Evolutionary conservation across 37 sponge, comb jelly and placozoan genomes (phyloP).

Genomic region (Petrosia ficiformis): DNA sequence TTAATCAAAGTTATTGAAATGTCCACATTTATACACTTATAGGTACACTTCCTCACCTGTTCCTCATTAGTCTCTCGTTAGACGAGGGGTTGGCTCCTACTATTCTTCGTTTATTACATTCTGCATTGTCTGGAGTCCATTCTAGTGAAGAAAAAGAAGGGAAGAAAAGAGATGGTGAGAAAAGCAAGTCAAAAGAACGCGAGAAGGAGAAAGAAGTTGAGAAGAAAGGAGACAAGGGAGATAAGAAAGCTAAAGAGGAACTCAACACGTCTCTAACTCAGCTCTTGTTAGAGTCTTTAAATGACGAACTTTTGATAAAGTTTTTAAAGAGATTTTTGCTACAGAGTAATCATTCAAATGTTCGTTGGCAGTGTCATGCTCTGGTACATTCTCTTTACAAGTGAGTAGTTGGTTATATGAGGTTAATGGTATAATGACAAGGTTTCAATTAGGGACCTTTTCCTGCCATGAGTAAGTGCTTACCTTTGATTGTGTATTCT

Average conservation of each 20-base stretch:
- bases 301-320: slow-evolving; percentile 22
- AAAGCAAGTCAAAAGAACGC: background rate
- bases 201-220: slow-evolving; percentile 12
- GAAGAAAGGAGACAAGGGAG: background rate
- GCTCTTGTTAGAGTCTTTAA: slow-evolving; percentile 33
- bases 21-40: background rate
- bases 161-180: slow-evolving; percentile 3
- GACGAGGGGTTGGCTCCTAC: slow-evolving; percentile 72
- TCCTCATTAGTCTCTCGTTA: slow-evolving; percentile 48
- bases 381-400: slow-evolving; percentile 54
- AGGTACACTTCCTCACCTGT: slow-evolving; percentile 59
- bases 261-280: slow-evolving; percentile 32
- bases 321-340: slow-evolving; percentile 66
- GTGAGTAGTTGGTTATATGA: no score
- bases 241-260: slow-evolving; percentile 34
- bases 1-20: background rate
- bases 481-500: no score
- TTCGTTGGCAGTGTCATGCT: slow-evolving; percentile 77
- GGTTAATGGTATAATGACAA: no score
- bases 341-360: slow-evolving; percentile 65
- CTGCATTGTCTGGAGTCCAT: slow-evolving; percentile 67
- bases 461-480: no score
- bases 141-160: background rate
- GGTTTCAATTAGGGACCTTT: no score
- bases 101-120: slow-evolving; percentile 59